These are phyloP conservation scores for Kryptolebias marmoratus DNA, from an alignment of 2,113 vertebrate species.

Conservation along the genomic window DNA sequence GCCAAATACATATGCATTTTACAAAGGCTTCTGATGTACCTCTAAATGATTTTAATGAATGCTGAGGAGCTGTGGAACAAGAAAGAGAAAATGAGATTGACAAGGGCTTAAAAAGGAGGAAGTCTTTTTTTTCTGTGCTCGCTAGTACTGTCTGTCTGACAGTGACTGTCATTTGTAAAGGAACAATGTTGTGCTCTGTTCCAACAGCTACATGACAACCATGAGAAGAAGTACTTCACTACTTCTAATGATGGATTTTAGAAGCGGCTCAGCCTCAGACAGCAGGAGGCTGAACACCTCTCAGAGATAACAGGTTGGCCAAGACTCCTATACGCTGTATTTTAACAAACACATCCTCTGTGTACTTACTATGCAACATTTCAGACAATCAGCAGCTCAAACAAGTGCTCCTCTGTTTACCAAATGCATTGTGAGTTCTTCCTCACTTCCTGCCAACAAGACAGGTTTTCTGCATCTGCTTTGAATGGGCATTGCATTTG, in stretches of 20 bases:
- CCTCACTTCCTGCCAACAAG: constrained; percentile 24
- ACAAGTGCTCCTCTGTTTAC: constrained; percentile 69
- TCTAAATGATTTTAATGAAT: constrained; percentile 82
- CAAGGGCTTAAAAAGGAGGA: constrained; percentile 78
- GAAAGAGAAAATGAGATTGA: constrained; percentile 79
- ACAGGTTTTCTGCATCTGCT: constrained; percentile 38
- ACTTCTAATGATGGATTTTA: constrained; percentile 77
- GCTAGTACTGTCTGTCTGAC: constrained; percentile 75
- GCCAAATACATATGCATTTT: constrained; percentile 74
- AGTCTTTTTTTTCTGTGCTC: constrained; percentile 71
- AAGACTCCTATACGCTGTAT: constrained; percentile 22
- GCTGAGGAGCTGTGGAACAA: constrained; percentile 70
- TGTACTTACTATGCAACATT: constrained; percentile 49
- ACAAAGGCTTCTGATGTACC: constrained; percentile 75
- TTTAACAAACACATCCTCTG: constrained; percentile 40
- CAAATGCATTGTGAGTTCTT: constrained; percentile 48
- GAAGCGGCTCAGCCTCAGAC: constrained; percentile 64
- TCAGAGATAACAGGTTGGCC: constrained; percentile 76
- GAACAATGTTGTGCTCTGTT: constrained; percentile 75
- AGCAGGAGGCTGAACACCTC: constrained; percentile 60
- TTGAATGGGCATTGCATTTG: constrained; percentile 54
- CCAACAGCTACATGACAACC: constrained; percentile 73
- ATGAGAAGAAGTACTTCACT: constrained; percentile 76
- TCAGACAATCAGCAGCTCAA: constrained; percentile 67
- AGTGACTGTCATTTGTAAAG: constrained; percentile 81